Conservation (phyloP, 2,113 vertebrate species). For the Halcyon senegalensis region DNA sequence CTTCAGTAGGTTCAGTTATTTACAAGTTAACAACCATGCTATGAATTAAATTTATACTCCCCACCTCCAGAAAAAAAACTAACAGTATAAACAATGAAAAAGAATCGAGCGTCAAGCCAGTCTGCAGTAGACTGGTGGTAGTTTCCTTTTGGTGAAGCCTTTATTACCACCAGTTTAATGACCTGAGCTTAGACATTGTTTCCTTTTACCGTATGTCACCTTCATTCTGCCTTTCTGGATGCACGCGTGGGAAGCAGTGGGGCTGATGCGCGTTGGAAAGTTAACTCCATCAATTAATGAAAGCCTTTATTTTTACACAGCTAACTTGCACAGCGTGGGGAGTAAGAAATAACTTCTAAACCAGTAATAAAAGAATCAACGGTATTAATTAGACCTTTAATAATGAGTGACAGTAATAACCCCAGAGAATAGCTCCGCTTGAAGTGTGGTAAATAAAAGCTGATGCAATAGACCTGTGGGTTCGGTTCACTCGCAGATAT, state of each 20-base stretch:
- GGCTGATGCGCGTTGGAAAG: not conserved
- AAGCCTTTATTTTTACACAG: not conserved
- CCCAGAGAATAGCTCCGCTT: not conserved
- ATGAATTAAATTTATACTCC: not conserved
- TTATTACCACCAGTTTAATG: slow-evolving; percentile 6
- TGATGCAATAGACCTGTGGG: not conserved
- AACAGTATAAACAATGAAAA: slow-evolving; percentile 38
- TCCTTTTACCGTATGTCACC: slow-evolving; percentile 1
- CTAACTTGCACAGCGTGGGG: not conserved
- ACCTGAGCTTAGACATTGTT: not conserved
- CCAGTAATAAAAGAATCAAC: not conserved
- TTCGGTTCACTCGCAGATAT: not conserved
- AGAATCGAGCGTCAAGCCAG: not conserved
- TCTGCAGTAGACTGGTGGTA: not conserved
- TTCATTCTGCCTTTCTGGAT: not conserved
- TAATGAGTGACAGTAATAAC: not conserved
- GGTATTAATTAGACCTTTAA: not conserved
- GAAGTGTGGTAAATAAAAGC: not conserved
- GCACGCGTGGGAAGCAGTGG: not conserved
- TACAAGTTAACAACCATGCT: not conserved
- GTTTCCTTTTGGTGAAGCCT: slow-evolving; percentile 22
- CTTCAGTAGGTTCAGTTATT: slow-evolving; percentile 39
- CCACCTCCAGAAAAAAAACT: not conserved
- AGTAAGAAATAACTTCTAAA: slow-evolving; percentile 11
- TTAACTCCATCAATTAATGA: not conserved